Evolutionary conservation across 2,113 vertebrate species (phyloP), one percentile per base, ranked within the genome.

Genomic region (Anguilla japonica): DNA sequence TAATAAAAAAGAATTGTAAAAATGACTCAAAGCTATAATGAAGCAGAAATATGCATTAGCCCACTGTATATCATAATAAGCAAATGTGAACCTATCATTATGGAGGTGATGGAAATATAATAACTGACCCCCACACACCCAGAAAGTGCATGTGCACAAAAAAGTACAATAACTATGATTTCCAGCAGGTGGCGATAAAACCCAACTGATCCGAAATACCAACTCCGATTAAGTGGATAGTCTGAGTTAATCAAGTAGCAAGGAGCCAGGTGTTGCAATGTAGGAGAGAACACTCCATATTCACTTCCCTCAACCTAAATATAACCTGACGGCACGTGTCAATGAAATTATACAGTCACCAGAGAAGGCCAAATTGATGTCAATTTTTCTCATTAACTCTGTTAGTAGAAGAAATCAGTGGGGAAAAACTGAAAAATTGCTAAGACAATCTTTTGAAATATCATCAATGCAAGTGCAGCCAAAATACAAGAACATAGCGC

Each of bases 131-230:
- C 50, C 43, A 46, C 43, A 5, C 43, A 53, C 50, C 50, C 50
- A 53, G 43, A 46, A 46, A 46, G 43, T 53, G 50, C 8, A 53
- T 1, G 6, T 53, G 50, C 43, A 53, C 50, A 53, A 53, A 53
- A 67, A 67, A 26, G 60, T 67, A 20, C 20, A 67, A 6, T 26
- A 67, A 3, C 60, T 67, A 26, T 26, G 26, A 67, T 60, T 67
- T 15, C 86, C 89, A 88, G 82, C 53, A 92, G 91, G 86, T 89
- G 91, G 89, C 88, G 84, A 82, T 83, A 87, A 89, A 87, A 81
- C 84, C 81, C 81, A 89, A 88, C 41, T 60, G 56, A 86, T 90
- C 11, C 34, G 0, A 29, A 22, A 75, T 7, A 75, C 26, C 6
- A 13, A n/a, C 5, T 34, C 71, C 1, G 81, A 60, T 41, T 56